Conservation (phyloP, 2,797 vertebrate species). For the Tapirus indicus region DNA sequence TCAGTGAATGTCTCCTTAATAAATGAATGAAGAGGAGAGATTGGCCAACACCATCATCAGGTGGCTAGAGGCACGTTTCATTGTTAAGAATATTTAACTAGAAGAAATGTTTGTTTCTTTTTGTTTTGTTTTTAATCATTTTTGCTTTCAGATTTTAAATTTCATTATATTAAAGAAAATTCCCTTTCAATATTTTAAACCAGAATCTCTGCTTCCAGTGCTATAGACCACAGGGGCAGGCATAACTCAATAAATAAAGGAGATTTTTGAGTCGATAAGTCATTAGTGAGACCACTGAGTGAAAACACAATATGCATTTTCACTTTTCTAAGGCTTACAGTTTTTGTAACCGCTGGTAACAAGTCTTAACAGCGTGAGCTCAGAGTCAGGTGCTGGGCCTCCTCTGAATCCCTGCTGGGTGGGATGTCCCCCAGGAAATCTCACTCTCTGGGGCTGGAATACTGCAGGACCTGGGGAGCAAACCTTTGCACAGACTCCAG, state of each 20-base stretch:
- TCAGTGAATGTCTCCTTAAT: not conserved
- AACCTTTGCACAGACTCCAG: not conserved
- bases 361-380: not conserved
- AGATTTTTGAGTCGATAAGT: constrained; percentile 65
- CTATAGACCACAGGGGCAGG: not conserved
- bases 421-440: not conserved
- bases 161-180: constrained; percentile 51
- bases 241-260: constrained; percentile 71
- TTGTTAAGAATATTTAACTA: not conserved
- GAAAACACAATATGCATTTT: constrained; percentile 61
- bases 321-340: not conserved
- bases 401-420: not conserved
- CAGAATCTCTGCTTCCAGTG: constrained; percentile 9
- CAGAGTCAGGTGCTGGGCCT: not conserved
- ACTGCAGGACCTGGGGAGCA: not conserved
- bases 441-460: not conserved
- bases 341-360: not conserved
- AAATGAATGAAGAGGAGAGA: not conserved
- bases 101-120: constrained; percentile 37
- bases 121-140: constrained; percentile 36
- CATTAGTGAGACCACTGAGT: constrained; percentile 61
- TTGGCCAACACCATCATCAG: not conserved
- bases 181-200: constrained; percentile 50
- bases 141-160: constrained; percentile 15
- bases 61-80: not conserved